These are phyloP conservation scores for Scomber scombrus DNA, from an alignment of 2,113 vertebrate species.

Conservation along the genomic window DNA sequence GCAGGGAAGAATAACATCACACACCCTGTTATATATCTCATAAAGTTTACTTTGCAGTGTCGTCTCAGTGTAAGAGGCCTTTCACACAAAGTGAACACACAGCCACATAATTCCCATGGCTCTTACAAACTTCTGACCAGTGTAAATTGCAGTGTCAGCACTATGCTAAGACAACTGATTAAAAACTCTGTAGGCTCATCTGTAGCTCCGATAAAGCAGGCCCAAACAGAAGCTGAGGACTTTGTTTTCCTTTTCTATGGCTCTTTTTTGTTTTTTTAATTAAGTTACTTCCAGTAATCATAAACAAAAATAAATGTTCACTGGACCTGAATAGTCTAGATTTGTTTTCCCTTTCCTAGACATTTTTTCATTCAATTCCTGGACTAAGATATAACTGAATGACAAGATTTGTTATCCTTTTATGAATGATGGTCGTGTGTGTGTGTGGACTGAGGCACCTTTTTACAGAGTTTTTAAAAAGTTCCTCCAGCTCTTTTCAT, in stretches of 20 bases:
- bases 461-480: neutral
- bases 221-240: slow-evolving; percentile 56
- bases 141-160: neutral
- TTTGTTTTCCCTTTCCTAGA: too few species aligned
- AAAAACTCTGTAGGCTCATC: slow-evolving; percentile 29
- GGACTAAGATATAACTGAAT: too few species aligned
- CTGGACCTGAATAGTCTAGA: too few species aligned
- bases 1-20: neutral
- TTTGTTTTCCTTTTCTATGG: slow-evolving; percentile 34
- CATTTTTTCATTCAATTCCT: too few species aligned
- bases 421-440: neutral
- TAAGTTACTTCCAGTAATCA: neutral
- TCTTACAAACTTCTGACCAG: neutral
- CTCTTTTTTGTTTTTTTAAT: too few species aligned
- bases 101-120: neutral
- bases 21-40: neutral
- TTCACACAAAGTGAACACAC: neutral
- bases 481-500: neutral
- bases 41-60: neutral
- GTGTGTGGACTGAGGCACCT: neutral
- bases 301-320: neutral
- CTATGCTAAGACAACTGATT: neutral
- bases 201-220: slow-evolving; percentile 40
- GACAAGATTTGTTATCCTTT: too few species aligned
- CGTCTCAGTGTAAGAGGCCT: too few species aligned